Evolutionary conservation across 1,140 invertebrate species (phyloP), one percentile per base, ranked within the genome.

Genomic region (Akabosia matsudoensis): DNA sequence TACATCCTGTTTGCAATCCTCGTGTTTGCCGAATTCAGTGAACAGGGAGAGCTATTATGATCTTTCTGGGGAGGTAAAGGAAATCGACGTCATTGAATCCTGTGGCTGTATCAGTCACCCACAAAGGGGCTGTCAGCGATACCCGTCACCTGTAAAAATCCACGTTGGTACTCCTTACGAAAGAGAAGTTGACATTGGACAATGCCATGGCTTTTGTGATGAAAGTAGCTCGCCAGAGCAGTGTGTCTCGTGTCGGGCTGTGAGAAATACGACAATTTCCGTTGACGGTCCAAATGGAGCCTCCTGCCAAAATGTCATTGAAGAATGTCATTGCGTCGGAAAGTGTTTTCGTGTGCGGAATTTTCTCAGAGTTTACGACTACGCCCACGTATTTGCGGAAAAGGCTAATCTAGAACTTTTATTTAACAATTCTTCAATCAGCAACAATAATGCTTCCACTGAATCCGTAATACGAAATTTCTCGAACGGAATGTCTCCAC

Each of bases 221-320:
- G 82, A 83, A 79, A n/a, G n/a, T 84, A 84, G 84, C 82, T 76
- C 0, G 0, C 45, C 33, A 18, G 71, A 74, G n/a, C 54, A 67
- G 26, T 78, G 31, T n/a, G 13, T 67, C 10, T 72, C 33, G 1
- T 87, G 87, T 71, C 84, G 84, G 73, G 83, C 87, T 1, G 76
- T 84, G 7, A 85, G 85, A 75, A 88, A 87, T 81, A 83, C 81
- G 30, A 86, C 86, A 1, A 77, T 86, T 22, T 85, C 85, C 75
- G 82, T 87, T 31, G 84, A 83, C 52, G 87, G 87, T 61, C 87
- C 87, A 30, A 88, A 88, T 76, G 87, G 87, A 85, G 79, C 78
- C 56, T 34, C 74, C 76, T 82, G 74, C 71, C 51, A 78, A 33
- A 34, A 72, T 70, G 74, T 79, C 14, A 81, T 82, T 52, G 80